These are phyloP conservation scores for Eristalis tenax DNA, from an alignment of 2,888 invertebrate genomes.

Conservation along the genomic window DNA sequence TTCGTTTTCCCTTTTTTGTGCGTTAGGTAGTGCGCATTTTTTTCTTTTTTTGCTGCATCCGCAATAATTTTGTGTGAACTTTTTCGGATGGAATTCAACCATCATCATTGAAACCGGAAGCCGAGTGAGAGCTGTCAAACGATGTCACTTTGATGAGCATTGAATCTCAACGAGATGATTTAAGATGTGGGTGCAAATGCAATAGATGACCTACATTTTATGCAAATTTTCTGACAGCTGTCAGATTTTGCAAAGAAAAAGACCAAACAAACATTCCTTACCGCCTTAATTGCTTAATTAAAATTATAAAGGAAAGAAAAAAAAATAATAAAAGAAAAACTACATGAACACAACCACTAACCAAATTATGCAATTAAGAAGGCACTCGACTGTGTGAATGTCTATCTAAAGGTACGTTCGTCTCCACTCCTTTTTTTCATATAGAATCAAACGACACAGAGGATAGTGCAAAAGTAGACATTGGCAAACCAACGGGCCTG, in stretches of 20 bases:
- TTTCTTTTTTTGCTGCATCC: neutral
- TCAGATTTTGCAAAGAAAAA: conserved; percentile 1
- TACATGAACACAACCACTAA: conserved; percentile 68
- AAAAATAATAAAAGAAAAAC: conserved; percentile 11
- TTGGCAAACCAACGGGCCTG: conserved; percentile 30
- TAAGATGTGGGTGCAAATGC: neutral
- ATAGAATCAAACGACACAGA: conserved; percentile 32
- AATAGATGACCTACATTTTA: neutral
- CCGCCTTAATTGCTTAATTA: conserved; percentile 68
- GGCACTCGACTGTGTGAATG: conserved; percentile 4
- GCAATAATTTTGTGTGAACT: neutral
- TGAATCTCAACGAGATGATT: neutral
- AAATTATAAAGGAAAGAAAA: conserved; percentile 52
- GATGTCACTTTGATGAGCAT: neutral
- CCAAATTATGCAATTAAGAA: conserved; percentile 70
- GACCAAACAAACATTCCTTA: conserved; percentile 32
- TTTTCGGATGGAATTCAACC: neutral
- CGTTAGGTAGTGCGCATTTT: neutral
- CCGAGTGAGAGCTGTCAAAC: neutral
- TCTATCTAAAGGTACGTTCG: conserved; percentile 7
- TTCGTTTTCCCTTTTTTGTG: neutral
- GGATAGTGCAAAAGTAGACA: conserved; percentile 23
- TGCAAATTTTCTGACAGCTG: conserved; percentile 1
- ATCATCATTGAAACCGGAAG: neutral
- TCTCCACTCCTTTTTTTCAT: conserved; percentile 58